Conservation (phyloP, 2,797 vertebrate genomes). For the Sebastes trivittatus region DNA sequence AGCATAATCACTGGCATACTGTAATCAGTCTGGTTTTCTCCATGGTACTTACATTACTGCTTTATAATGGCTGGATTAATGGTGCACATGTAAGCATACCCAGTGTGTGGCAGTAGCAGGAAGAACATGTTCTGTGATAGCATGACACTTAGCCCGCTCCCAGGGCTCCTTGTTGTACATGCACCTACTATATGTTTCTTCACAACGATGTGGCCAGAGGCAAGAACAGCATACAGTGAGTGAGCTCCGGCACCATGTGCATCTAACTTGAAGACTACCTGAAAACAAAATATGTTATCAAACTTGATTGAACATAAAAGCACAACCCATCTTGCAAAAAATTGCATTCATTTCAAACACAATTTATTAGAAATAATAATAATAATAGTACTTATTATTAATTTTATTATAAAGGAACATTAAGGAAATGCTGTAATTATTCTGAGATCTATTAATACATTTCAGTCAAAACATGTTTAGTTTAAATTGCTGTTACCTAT, state of each 20-base stretch:
- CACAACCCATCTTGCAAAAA: neutral
- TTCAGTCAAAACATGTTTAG: neutral
- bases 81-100: neutral
- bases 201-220: too few species aligned
- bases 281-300: neutral
- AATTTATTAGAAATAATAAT: too few species aligned
- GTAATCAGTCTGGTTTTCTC: neutral
- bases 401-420: neutral
- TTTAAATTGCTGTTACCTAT: too few species aligned
- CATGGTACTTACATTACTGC: neutral
- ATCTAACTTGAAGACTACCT: neutral
- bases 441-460: neutral
- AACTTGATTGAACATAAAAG: neutral
- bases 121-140: too few species aligned
- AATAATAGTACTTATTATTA: too few species aligned
- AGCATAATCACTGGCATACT: neutral
- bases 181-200: too few species aligned
- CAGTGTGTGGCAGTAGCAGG: neutral
- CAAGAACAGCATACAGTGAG: neutral
- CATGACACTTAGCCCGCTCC: too few species aligned
- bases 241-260: neutral
- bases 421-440: neutral
- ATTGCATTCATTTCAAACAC: too few species aligned
- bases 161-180: too few species aligned
- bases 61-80: neutral